Percentiles rank a stretch among this genome's conserved stretches.
These are phyloP conservation scores for Vimba vimba DNA, from an alignment of 2,113 vertebrate genomes.

Conservation along the genomic window DNA sequence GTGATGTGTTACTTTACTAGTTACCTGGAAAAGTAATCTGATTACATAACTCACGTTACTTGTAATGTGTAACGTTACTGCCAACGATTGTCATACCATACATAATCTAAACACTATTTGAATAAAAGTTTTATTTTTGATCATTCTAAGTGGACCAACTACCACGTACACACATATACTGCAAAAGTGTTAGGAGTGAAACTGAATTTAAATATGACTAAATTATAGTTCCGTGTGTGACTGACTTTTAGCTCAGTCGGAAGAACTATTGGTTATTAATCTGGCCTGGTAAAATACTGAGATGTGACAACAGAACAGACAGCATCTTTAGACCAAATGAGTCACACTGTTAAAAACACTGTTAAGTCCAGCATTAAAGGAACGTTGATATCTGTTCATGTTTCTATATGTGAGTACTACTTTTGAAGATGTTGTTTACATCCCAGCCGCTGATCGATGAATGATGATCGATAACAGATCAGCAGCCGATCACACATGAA, in stretches of 20 bases:
- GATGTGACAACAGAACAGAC: background rate
- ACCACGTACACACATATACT: background rate
- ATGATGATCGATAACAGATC: conserved; percentile 94
- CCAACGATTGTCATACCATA: too few relatives aligned
- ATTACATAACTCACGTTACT: too few relatives aligned
- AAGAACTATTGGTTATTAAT: background rate
- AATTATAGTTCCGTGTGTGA: background rate
- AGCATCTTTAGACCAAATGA: too few relatives aligned
- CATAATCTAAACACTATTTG: background rate
- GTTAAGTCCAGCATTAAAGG: background rate
- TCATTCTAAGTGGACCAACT: background rate
- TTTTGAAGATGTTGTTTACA: conserved; percentile 68
- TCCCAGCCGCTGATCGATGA: conserved; percentile 84
- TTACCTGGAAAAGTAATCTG: too few relatives aligned
- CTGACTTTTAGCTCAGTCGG: background rate
- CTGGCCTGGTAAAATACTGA: background rate
- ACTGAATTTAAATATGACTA: background rate
- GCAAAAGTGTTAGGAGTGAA: background rate
- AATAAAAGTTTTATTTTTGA: background rate
- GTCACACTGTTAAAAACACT: background rate
- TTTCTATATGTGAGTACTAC: background rate
- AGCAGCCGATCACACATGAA: background rate
- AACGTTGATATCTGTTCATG: background rate
- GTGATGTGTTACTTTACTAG: too few relatives aligned
- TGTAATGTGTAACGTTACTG: too few relatives aligned